Percentiles rank a stretch among this genome's conserved stretches.
These are phyloP conservation scores for Drosophila paulistorum DNA, from an alignment of 1,140 invertebrate species.

Conservation along the genomic window DNA sequence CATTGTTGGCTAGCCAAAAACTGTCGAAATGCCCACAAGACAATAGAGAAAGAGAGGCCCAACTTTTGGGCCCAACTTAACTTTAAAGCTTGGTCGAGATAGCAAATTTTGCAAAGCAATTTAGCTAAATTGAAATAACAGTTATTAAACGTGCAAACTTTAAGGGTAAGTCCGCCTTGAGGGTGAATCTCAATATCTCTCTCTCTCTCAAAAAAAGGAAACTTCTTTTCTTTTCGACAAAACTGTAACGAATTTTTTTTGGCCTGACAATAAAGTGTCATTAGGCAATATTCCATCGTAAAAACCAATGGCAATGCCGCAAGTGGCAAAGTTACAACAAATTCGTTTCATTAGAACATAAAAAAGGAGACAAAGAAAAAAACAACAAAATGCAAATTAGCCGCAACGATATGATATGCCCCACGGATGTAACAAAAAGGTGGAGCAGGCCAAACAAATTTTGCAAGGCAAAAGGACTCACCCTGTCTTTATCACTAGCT, in stretches of 20 bases:
- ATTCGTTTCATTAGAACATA: slow-evolving; percentile 76
- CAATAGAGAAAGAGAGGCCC: slow-evolving; percentile 26
- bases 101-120: not conserved
- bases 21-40: slow-evolving; percentile 63
- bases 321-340: slow-evolving; percentile 67
- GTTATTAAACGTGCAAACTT: not conserved
- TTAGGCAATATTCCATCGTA: slow-evolving; percentile 70
- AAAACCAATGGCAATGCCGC: slow-evolving; percentile 63
- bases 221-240: not conserved
- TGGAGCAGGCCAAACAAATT: slow-evolving; percentile 50
- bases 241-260: slow-evolving; percentile 60
- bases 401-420: slow-evolving; percentile 40
- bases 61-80: not conserved
- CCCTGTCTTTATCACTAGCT: slow-evolving; percentile 47
- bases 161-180: not conserved
- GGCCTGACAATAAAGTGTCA: slow-evolving; percentile 57
- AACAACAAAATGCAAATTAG: slow-evolving; percentile 72
- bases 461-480: slow-evolving; percentile 52
- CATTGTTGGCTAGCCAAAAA: slow-evolving; percentile 76
- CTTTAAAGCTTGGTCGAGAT: not conserved
- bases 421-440: slow-evolving; percentile 48
- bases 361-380: slow-evolving; percentile 42
- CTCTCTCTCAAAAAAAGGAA: not conserved
- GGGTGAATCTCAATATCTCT: not conserved
- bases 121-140: not conserved